phyloP scores from a whole-genome alignment of 2,797 vertebrate genomes.

The Danio kyathit region DNA sequence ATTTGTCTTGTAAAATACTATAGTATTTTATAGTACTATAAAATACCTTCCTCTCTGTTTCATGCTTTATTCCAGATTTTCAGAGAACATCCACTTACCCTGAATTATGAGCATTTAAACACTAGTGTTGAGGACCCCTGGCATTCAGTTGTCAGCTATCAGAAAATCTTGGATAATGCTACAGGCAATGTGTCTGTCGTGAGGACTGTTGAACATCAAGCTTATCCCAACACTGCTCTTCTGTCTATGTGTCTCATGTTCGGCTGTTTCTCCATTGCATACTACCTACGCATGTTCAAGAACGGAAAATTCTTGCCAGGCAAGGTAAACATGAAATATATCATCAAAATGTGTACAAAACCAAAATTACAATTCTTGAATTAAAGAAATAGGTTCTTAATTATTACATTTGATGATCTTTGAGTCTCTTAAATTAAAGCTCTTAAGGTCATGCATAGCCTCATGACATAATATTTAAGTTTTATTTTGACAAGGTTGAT shows the following conservation, averaged over 20 bases:
- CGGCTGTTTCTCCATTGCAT: slow-evolving; percentile 88
- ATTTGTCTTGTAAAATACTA: neutral
- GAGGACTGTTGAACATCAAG: slow-evolving; percentile 55
- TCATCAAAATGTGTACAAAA: too few species aligned
- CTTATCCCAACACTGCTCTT: slow-evolving; percentile 82
- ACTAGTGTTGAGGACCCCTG: slow-evolving; percentile 69
- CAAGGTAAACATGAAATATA: slow-evolving; percentile 72
- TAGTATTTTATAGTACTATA: neutral
- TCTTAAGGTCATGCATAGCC: too few species aligned
- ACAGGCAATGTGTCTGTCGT: slow-evolving; percentile 71
- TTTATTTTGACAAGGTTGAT: too few species aligned
- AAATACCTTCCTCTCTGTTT: slow-evolving; percentile 17
- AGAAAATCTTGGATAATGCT: slow-evolving; percentile 65
- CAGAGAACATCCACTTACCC: slow-evolving; percentile 81
- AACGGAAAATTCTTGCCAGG: slow-evolving; percentile 90
- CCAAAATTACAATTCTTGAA: too few species aligned
- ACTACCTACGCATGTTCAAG: slow-evolving; percentile 88
- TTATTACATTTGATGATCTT: too few species aligned
- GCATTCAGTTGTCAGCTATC: slow-evolving; percentile 66
- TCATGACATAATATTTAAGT: too few species aligned
- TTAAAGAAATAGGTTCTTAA: too few species aligned
- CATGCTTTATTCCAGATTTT: slow-evolving; percentile 80
- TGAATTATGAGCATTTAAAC: slow-evolving; percentile 62
- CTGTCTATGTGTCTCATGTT: slow-evolving; percentile 91
- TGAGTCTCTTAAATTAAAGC: too few species aligned